Evolutionary conservation across 2,113 vertebrate genomes (phyloP).

Genomic region (Petromus typicus): DNA sequence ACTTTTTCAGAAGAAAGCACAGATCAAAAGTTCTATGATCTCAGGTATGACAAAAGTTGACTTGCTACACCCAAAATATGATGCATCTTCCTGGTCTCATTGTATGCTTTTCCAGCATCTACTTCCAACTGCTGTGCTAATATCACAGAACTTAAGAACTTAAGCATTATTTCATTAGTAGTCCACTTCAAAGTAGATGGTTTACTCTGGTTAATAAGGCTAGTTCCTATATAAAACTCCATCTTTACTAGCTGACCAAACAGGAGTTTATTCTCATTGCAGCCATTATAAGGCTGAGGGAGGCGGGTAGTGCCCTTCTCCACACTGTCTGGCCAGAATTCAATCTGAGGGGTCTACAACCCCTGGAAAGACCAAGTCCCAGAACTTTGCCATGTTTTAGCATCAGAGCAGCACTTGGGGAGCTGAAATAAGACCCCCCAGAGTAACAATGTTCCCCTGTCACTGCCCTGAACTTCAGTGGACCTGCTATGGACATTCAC

Average conservation of each 20-base stretch:
- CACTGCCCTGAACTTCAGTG: no score
- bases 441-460: not conserved
- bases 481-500: accelerated
- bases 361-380: not conserved
- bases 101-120: no score
- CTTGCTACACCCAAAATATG: not conserved
- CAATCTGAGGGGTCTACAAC: not conserved
- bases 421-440: not conserved
- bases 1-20: not conserved
- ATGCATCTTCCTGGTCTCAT: not conserved
- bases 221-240: not conserved
- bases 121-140: not conserved
- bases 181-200: not conserved
- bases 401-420: accelerated
- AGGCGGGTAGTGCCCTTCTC: not conserved
- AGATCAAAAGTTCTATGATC: not conserved
- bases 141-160: not conserved
- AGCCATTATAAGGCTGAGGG: not conserved
- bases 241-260: not conserved
- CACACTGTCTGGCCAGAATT: not conserved
- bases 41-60: not conserved
- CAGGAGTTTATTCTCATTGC: not conserved
- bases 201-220: not conserved
- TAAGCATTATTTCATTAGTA: not conserved
- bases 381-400: no score